Evolutionary conservation across 2,797 vertebrate genomes (phyloP), one percentile per base, ranked within the genome.

Genomic region (Jordanella pulchra): DNA sequence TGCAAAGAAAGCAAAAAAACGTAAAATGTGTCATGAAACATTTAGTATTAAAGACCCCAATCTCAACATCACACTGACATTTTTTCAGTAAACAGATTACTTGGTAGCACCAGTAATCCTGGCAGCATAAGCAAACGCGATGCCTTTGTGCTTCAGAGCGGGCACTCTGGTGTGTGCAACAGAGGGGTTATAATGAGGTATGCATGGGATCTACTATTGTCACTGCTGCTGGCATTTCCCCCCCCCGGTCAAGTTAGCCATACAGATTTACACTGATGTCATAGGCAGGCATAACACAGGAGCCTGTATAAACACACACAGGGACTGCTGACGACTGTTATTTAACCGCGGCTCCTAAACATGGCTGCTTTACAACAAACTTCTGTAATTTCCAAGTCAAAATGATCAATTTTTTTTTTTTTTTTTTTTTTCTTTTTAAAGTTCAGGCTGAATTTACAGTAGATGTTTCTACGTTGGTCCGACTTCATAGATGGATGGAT

Each of bases 161-260:
- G 71, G 82, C 76, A 86, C 85, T 86, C 76, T 84, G 83, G 63
- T 84, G 86, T 90, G 90, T 89, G 90, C 86, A 77, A 73, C 86
- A 92, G 90, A 92, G 90, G 82, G 90, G 90, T 85, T 90, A 82
- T 91, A 91, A 94, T 90, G 82, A 91, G 93, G 90, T 93, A 93
- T 93, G 89, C 84, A 79, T 78, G 17, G 63, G 83, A 85, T 89
- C 78, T 73, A 84, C 90, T 80, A 83, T 88, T 89, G 86, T 74
- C 87, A 84, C 77, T 84, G 80, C 69, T 80, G 65, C 73, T 83
- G 89, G 81, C 56, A 84, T 91, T 86, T 84, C 71, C 87, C 67
- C 87, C 80, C 86, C 80, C 69, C 78, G 74, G 76, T 81, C 79
- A 86, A 84, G 76, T 79, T 54, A 72, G 85, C 86, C 76, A 67